These are phyloP conservation scores for Chironomus striatipennis DNA, from an alignment of 1,140 invertebrate genomes.

Conservation along the genomic window DNA sequence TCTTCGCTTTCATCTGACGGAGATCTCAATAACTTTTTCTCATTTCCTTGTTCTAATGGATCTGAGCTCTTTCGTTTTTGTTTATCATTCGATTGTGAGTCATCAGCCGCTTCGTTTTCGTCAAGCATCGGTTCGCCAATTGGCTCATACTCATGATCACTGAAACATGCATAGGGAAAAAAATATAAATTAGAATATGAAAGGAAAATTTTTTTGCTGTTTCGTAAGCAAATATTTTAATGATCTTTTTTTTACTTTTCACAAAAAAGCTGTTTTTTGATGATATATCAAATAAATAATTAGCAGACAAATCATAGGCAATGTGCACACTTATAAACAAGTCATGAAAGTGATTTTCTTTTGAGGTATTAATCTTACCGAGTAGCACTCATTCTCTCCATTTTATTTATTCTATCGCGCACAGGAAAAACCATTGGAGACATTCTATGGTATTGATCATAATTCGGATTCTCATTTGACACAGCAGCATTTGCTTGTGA, in stretches of 20 bases:
- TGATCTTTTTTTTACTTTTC: too few species aligned
- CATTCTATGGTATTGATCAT: constrained; percentile 31
- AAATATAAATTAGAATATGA: too few species aligned
- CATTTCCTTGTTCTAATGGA: constrained; percentile 30
- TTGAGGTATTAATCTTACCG: constrained; percentile 34
- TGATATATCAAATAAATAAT: too few species aligned
- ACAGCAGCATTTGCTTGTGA: constrained; percentile 33
- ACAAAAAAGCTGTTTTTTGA: too few species aligned
- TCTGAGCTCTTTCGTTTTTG: constrained; percentile 27
- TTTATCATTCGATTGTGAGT: constrained; percentile 26
- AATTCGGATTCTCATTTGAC: constrained; percentile 31
- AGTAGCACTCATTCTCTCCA: constrained; percentile 39
- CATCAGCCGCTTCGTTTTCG: constrained; percentile 30
- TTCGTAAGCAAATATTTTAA: too few species aligned
- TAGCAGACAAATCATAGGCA: too few species aligned
- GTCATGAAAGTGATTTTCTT: too few species aligned
- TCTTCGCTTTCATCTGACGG: constrained; percentile 30
- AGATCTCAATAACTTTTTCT: constrained; percentile 36
- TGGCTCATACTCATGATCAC: constrained; percentile 84
- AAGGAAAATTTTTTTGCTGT: too few species aligned
- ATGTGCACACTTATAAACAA: too few species aligned
- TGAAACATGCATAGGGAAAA: constrained; percentile 41
- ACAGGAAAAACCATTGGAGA: constrained; percentile 21
- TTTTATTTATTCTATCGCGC: constrained; percentile 34
- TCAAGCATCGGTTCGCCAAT: constrained; percentile 45